These are phyloP conservation scores for Philopotamus ludificatus DNA, from an alignment of 1,140 invertebrate genomes.

Conservation along the genomic window DNA sequence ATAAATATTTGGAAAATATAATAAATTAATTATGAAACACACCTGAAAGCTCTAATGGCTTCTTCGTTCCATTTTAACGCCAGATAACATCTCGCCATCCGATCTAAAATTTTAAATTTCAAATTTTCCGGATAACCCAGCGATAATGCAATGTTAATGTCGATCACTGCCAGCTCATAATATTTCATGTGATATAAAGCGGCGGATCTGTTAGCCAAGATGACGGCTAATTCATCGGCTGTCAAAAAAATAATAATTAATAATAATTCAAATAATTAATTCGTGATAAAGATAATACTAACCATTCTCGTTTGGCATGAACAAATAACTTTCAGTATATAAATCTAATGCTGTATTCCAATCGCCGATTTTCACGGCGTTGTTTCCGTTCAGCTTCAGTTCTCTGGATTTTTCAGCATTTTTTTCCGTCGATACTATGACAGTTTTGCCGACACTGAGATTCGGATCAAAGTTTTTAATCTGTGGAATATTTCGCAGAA, in stretches of 20 bases:
- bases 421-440: conserved; percentile 54
- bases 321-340: conserved; percentile 71
- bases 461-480: conserved; percentile 12
- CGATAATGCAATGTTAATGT: conserved; percentile 69
- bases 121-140: conserved; percentile 73
- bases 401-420: conserved; percentile 61
- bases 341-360: conserved; percentile 70
- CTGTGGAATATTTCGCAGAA: conserved; percentile 29
- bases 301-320: conserved; percentile 67
- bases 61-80: conserved; percentile 68
- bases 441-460: not conserved
- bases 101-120: conserved; percentile 74
- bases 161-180: conserved; percentile 65
- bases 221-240: conserved; percentile 67
- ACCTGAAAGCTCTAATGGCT: conserved; percentile 67
- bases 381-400: conserved; percentile 76
- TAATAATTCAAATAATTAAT: conserved; percentile 10
- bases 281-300: conserved; percentile 38
- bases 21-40: conserved; percentile 39
- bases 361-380: conserved; percentile 72
- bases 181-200: conserved; percentile 77
- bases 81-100: conserved; percentile 73
- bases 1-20: no score
- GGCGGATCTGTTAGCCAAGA: conserved; percentile 85
- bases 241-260: conserved; percentile 31